Evolutionary conservation across 2,888 invertebrate species (phyloP), one percentile per base, ranked within the genome.

Genomic region (Eulithis testata): DNA sequence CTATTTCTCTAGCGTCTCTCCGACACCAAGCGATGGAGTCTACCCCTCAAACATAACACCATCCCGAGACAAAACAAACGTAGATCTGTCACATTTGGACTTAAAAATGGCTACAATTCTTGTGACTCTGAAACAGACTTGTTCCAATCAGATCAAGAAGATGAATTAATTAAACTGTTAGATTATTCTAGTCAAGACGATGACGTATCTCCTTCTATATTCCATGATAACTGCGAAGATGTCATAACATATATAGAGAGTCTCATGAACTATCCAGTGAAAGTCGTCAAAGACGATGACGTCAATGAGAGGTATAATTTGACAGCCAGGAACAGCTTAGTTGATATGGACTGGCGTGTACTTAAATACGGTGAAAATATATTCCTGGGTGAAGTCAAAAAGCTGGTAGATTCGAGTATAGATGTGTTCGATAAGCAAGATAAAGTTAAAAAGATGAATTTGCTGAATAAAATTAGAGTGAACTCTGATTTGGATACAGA

Each of bases 101-200:
- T 80, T 36, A 76, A 73, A 54, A 75, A 66, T 55, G 90, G 89
- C 37, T 89, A 89, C 74, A 88, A 89, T 72, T 89, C 90, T 0
- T 90, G 91, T 72, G 96, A 95, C 85, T 96, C 96, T 40, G 96
- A 96, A 85, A 95, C 95, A 54, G 96, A 96, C 83, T 94, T 96
- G 93, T 95, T 96, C 93, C 95, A 95, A 83, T 96, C 96, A 21
- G 96, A 96, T 84, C 96, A 96, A 88, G 96, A 96, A 82, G 96
- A 96, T 74, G 96, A 96, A 88, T 93, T 96, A 56, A 91, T 96
- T 78, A 95, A 95, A 77, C 95, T 96, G 77, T 92, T 96, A 76
- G 96, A 96, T 89, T 95, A 95, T 84, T 95, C 95, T 75, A 94
- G 94, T 73, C 95, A 95, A 80, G 95, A 95, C 71, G 94, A 95